phyloP scores from a whole-genome alignment of 2,797 vertebrate genomes.

The Ctenopoma kingsleyae region DNA sequence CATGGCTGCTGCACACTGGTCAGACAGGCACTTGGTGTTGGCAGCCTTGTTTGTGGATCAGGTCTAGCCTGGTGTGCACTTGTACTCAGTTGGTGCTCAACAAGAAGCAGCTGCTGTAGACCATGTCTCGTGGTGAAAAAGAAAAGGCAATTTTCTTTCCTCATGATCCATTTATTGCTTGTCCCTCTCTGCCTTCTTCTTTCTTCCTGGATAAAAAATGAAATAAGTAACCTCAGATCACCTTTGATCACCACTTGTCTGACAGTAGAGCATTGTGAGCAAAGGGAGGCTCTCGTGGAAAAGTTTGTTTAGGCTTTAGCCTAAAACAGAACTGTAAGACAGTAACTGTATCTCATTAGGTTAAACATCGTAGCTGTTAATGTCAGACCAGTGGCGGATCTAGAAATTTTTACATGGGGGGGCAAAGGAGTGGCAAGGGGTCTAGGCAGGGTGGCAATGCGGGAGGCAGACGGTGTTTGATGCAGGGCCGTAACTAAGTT shows the following conservation, averaged over 20 bases:
- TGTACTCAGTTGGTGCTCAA: slow-evolving; percentile 53
- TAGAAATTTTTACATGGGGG: too few species aligned
- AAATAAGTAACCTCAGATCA: slow-evolving; percentile 7
- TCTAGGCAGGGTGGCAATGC: too few species aligned
- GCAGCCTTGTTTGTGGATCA: slow-evolving; percentile 73
- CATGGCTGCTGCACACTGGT: slow-evolving; percentile 52
- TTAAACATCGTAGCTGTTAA: too few species aligned
- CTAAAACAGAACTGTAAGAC: neutral
- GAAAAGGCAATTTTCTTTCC: slow-evolving; percentile 43
- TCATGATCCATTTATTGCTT: slow-evolving; percentile 64
- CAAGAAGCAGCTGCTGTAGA: slow-evolving; percentile 40
- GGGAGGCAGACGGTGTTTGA: too few species aligned
- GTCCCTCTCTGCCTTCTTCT: slow-evolving; percentile 21
- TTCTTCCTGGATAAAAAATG: slow-evolving; percentile 14
- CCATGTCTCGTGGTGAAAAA: slow-evolving; percentile 45
- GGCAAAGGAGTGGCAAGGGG: too few species aligned
- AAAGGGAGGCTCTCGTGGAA: neutral
- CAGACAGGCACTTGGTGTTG: slow-evolving; percentile 58
- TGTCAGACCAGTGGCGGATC: too few species aligned
- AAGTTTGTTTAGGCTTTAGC: slow-evolving; percentile 2
- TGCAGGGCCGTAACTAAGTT: too few species aligned
- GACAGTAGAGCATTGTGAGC: neutral
- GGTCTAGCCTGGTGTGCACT: slow-evolving; percentile 38
- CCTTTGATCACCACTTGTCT: slow-evolving; percentile 24
- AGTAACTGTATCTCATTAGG: too few species aligned